Percentiles rank a stretch among this genome's conserved stretches.
These are phyloP conservation scores for Pseudolycoriella hygida DNA, from an alignment of 2,888 invertebrate genomes.

Conservation along the genomic window DNA sequence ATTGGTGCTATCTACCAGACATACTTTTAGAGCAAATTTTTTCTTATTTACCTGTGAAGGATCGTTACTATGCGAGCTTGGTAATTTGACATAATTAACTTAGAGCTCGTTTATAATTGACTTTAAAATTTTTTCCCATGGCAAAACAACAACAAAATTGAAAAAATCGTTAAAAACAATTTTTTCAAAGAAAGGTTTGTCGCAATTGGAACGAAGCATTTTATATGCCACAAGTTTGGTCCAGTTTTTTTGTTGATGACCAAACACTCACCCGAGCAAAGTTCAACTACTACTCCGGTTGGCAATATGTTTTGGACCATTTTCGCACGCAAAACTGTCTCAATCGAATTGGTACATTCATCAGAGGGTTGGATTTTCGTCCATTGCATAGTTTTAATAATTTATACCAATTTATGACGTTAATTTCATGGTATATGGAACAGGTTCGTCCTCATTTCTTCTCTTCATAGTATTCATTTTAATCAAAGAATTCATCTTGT, in stretches of 20 bases:
- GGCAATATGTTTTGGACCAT: slow-evolving; percentile 62
- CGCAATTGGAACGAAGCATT: slow-evolving; percentile 48
- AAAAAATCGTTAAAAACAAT: no score
- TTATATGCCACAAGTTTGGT: slow-evolving; percentile 58
- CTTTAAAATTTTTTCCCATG: slow-evolving; percentile 16
- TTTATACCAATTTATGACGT: slow-evolving; percentile 67
- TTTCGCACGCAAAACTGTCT: slow-evolving; percentile 52
- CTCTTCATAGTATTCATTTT: no score
- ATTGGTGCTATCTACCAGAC: slow-evolving; percentile 53
- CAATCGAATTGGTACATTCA: slow-evolving; percentile 43
- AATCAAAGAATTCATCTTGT: no score
- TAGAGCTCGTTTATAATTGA: no score
- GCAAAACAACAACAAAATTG: background rate
- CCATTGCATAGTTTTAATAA: slow-evolving; percentile 66
- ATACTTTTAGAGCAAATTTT: slow-evolving; percentile 56
- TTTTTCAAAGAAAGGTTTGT: slow-evolving; percentile 20
- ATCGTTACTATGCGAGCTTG: slow-evolving; percentile 56
- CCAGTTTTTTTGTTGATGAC: slow-evolving; percentile 51
- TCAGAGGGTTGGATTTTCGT: slow-evolving; percentile 47
- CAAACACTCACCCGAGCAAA: slow-evolving; percentile 52
- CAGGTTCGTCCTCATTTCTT: no score
- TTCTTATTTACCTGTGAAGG: slow-evolving; percentile 42
- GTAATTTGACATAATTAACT: no score
- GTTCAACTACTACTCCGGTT: slow-evolving; percentile 66
- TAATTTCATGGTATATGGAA: slow-evolving; percentile 27